phyloP scores from a whole-genome alignment of 1,140 invertebrate species.

The Nilaparvata lugens region DNA sequence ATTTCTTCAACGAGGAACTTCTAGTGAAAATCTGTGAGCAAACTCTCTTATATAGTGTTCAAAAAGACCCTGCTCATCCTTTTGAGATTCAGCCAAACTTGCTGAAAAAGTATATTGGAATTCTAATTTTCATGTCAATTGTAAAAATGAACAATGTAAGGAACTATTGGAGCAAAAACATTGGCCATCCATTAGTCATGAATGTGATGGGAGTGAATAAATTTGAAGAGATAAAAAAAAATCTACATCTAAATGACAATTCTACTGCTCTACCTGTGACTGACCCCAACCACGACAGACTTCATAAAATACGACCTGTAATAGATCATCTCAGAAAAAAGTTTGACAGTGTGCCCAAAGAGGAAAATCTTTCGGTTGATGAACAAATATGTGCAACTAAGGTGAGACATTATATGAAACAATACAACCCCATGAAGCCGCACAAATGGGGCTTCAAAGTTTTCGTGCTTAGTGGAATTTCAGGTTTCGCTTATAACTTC shows the following conservation, averaged over 20 bases:
- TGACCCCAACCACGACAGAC: conserved; percentile 3
- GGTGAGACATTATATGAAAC: too few species aligned
- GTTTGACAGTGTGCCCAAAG: conserved; percentile 25
- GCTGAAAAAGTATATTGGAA: conserved; percentile 26
- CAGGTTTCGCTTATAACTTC: conserved; percentile 25
- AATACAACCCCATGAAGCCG: conserved; percentile 23
- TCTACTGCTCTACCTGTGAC: not conserved
- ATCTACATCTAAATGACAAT: conserved; percentile 16
- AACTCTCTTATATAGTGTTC: not conserved
- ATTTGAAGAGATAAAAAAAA: conserved; percentile 15
- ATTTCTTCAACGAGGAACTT: conserved; percentile 28
- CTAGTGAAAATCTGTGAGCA: not conserved
- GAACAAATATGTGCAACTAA: too few species aligned
- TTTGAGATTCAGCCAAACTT: conserved; percentile 25
- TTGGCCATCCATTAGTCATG: conserved; percentile 10
- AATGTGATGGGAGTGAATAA: conserved; percentile 10
- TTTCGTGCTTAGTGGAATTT: conserved; percentile 17
- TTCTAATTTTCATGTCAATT: conserved; percentile 12
- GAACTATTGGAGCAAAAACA: conserved; percentile 11
- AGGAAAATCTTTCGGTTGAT: too few species aligned
- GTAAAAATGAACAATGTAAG: conserved; percentile 12
- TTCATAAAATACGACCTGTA: conserved; percentile 14
- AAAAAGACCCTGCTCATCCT: conserved; percentile 1
- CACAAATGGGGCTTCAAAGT: conserved; percentile 25
- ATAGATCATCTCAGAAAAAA: conserved; percentile 8